These are phyloP conservation scores for Girardinus metallicus DNA, from an alignment of 2,797 vertebrate genomes.

Conservation along the genomic window DNA sequence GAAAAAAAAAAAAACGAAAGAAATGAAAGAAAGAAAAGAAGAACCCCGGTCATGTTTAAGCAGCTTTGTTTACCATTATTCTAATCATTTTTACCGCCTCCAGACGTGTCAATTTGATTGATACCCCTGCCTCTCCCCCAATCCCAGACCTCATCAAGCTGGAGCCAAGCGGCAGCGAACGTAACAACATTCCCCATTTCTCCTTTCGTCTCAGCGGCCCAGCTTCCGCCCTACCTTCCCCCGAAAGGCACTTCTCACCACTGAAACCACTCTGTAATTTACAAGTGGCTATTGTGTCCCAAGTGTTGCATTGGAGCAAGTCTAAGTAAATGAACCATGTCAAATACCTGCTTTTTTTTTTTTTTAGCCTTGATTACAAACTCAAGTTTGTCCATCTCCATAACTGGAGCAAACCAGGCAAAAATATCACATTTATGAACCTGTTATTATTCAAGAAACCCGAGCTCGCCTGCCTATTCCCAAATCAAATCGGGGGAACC, in stretches of 20 bases:
- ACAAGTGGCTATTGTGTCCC: constrained; percentile 70
- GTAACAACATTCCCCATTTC: constrained; percentile 55
- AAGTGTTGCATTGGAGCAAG: constrained; percentile 66
- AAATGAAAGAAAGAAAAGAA: constrained; percentile 4
- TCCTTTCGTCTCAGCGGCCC: constrained; percentile 39
- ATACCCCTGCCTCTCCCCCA: constrained; percentile 61
- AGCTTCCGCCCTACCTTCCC: constrained; percentile 39
- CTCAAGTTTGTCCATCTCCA: constrained; percentile 3
- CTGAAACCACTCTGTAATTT: constrained; percentile 72
- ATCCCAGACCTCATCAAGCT: constrained; percentile 75
- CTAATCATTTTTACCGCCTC: constrained; percentile 69
- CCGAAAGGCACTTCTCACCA: constrained; percentile 63
- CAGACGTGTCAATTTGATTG: constrained; percentile 71
- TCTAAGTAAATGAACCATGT: constrained; percentile 71
- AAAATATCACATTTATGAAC: constrained; percentile 29
- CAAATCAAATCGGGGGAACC: constrained; percentile 25
- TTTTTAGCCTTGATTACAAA: constrained; percentile 59
- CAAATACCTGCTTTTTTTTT: constrained; percentile 50
- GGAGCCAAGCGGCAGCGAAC: constrained; percentile 51
- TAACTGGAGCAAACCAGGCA: constrained; percentile 48
- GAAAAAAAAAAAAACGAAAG: constrained; percentile 2
- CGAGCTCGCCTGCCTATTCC: constrained; percentile 29
- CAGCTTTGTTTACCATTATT: constrained; percentile 70
- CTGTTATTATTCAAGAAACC: constrained; percentile 57
- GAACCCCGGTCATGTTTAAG: constrained; percentile 42